These are phyloP conservation scores for Leucophenga varia DNA, from an alignment of 1,140 invertebrate species.

Conservation along the genomic window DNA sequence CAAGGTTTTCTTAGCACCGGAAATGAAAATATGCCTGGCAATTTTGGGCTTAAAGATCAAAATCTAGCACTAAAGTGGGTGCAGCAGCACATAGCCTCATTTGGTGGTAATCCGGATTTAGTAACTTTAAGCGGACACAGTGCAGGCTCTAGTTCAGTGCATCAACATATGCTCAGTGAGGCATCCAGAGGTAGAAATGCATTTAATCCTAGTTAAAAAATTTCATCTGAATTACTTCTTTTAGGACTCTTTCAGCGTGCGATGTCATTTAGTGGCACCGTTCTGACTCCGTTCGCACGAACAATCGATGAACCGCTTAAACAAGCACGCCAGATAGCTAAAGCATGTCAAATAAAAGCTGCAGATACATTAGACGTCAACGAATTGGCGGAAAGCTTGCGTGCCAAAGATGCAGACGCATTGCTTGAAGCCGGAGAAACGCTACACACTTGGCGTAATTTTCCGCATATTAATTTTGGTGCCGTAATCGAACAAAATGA, in stretches of 20 bases:
- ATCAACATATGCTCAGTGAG: slow-evolving; percentile 39
- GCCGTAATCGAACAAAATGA: slow-evolving; percentile 42
- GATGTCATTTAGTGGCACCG: slow-evolving; percentile 62
- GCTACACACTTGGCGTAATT: slow-evolving; percentile 43
- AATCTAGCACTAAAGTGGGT: slow-evolving; percentile 39
- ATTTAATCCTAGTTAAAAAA: slow-evolving; percentile 19
- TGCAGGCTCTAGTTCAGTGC: slow-evolving; percentile 63
- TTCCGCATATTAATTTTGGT: slow-evolving; percentile 41
- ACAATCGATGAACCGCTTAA: slow-evolving; percentile 56
- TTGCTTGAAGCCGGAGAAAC: slow-evolving; percentile 33
- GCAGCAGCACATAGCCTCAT: slow-evolving; percentile 51
- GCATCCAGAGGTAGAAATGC: slow-evolving; percentile 44
- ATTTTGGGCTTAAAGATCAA: slow-evolving; percentile 52
- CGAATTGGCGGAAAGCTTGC: slow-evolving; percentile 45
- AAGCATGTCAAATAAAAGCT: slow-evolving; percentile 20
- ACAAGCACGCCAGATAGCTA: slow-evolving; percentile 38
- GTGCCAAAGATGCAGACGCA: slow-evolving; percentile 29
- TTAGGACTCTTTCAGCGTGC: slow-evolving; percentile 58
- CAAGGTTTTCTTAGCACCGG: slow-evolving; percentile 25
- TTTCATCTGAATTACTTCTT: background rate
- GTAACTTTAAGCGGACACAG: slow-evolving; percentile 78
- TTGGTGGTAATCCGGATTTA: slow-evolving; percentile 71
- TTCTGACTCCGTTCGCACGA: slow-evolving; percentile 58
- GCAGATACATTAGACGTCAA: slow-evolving; percentile 9
- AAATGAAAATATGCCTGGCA: slow-evolving; percentile 28